Base-by-base conservation (phyloP, 2,888 invertebrate species). In the Hoplodrina blanda region DNA sequence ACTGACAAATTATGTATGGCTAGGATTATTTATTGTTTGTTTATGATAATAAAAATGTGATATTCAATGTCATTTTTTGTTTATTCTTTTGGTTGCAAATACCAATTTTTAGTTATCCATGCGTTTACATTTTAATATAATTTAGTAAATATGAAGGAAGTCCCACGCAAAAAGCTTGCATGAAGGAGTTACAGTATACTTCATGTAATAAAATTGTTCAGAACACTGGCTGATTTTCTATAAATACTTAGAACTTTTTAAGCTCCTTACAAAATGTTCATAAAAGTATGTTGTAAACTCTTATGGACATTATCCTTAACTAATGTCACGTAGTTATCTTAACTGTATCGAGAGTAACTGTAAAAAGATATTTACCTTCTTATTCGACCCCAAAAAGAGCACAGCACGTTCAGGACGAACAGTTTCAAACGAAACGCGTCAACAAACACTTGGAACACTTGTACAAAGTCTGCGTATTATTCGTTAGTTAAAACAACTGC, bases 381-480 rank as follows among this genome's bases (percentile, higher is more conserved):
- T 82, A 87, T 87, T 84, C 83, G 89, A 90, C 89, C 89, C 86
- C 86, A 90, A 88, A 91, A 89, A 80, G 75, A 83, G 79, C 85
- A 82, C 84, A 76, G 77, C 80, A 81, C 84, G 80, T 85, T 81
- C 85, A 81, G 84, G 78, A 82, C 62, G 65, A 88, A 83, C 85
- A 76, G 78, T 80, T 84, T 80, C 55, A 81, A 87, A 88, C 81
- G 81, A 55, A 88, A 85, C 81, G 88, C 87, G 82, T 84, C 67
- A 90, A 89, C 85, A 89, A 89, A 88, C 94, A 93, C 92, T 86
- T 88, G 83, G 74, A 82, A 87, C 92, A 93, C 92, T 89, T 76
- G 67, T 74, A 80, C 69, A 84, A 80, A 82, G 82, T 84, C 67
- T 77, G 71, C 82, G 67, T 75, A 82, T 77, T 69, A 70, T 81